These are phyloP conservation scores for Pygoscelis antarcticus DNA, from an alignment of 2,113 vertebrate genomes.

Conservation along the genomic window DNA sequence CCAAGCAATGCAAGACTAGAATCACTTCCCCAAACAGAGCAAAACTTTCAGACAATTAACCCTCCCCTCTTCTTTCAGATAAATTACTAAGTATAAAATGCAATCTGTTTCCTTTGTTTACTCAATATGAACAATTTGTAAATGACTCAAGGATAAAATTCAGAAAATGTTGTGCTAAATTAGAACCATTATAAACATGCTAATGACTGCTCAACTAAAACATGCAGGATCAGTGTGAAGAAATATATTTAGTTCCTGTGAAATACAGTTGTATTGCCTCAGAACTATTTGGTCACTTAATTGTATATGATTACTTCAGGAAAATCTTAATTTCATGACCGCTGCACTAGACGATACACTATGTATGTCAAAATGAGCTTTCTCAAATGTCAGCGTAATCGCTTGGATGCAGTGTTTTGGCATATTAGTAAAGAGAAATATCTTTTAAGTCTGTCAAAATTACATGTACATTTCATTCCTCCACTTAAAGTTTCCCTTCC, in stretches of 20 bases:
- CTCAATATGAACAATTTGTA: slow-evolving; percentile 87
- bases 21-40: slow-evolving; percentile 87
- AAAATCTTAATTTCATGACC: slow-evolving; percentile 74
- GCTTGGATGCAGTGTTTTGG: slow-evolving; percentile 40
- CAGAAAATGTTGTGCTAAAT: slow-evolving; percentile 86
- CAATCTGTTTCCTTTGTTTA: slow-evolving; percentile 87
- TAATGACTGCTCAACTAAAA: slow-evolving; percentile 84
- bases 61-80: slow-evolving; percentile 84
- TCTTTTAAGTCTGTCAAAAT: slow-evolving; percentile 57
- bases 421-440: background rate
- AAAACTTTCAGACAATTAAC: slow-evolving; percentile 84
- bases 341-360: slow-evolving; percentile 65
- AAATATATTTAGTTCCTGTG: slow-evolving; percentile 79
- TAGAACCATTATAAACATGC: slow-evolving; percentile 87
- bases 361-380: slow-evolving; percentile 20
- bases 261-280: slow-evolving; percentile 77
- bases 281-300: slow-evolving; percentile 79
- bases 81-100: slow-evolving; percentile 87
- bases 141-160: slow-evolving; percentile 87
- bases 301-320: slow-evolving; percentile 75
- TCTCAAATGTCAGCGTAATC: slow-evolving; percentile 55
- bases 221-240: slow-evolving; percentile 78
- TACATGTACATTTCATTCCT: slow-evolving; percentile 26
- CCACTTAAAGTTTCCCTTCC: slow-evolving; percentile 15
- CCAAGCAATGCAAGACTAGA: slow-evolving; percentile 85